Conservation (phyloP, 2,888 invertebrate genomes). For the Ommatoiulus sabulosus region DNA sequence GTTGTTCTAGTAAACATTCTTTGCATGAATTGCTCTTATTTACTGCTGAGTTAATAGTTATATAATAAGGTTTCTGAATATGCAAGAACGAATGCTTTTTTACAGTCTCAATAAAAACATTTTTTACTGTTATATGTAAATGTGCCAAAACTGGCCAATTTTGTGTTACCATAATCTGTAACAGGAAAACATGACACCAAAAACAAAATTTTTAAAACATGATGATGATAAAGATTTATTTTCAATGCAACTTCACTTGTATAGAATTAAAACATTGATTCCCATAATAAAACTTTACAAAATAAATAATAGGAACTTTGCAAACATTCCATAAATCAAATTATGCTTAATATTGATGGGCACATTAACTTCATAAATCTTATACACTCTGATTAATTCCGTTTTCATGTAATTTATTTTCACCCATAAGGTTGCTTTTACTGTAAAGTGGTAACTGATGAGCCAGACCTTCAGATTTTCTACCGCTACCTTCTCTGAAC, state of each 20-base stretch:
- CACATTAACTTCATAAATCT: background rate
- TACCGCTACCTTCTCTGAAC: conserved; percentile 61
- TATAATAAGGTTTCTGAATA: too few species aligned
- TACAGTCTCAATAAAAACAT: too few species aligned
- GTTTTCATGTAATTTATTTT: background rate
- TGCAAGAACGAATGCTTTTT: too few species aligned
- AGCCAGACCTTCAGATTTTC: background rate
- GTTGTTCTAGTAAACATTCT: too few species aligned
- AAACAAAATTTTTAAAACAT: conserved; percentile 43
- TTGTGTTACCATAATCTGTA: background rate
- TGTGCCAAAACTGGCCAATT: too few species aligned
- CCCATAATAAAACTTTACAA: background rate
- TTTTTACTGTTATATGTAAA: too few species aligned
- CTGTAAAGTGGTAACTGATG: conserved; percentile 26
- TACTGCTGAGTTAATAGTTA: too few species aligned
- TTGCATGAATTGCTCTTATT: too few species aligned
- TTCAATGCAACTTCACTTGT: background rate
- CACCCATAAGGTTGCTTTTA: background rate
- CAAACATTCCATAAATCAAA: background rate
- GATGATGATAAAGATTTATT: conserved; percentile 6
- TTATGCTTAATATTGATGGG: background rate
- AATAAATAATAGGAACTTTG: conserved; percentile 30
- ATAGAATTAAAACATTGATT: background rate
- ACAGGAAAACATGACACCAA: background rate
- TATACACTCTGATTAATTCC: background rate